Evolutionary conservation across 2,113 vertebrate species (phyloP).

Genomic region (Leptosomus discolor): DNA sequence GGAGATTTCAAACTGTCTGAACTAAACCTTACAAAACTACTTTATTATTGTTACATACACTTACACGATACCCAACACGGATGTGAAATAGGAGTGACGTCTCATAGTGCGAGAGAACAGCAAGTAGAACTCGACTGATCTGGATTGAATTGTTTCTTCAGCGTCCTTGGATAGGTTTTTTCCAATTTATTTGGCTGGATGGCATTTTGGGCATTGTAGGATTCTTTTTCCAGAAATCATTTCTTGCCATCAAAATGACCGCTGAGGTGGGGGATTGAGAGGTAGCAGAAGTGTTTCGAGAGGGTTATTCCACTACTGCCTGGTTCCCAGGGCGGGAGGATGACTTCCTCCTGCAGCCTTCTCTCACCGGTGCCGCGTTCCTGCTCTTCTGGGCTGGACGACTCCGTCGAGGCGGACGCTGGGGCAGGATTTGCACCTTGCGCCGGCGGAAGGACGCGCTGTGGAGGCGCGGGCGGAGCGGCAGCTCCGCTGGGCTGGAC

Average conservation of each 20-base stretch:
- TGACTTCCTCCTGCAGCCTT: not conserved
- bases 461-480: not conserved
- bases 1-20: not conserved
- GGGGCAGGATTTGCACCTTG: not conserved
- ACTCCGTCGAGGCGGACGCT: not conserved
- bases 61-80: accelerated
- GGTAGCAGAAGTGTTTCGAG: not conserved
- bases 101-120: not conserved
- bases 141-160: not conserved
- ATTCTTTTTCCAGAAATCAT: not conserved
- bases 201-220: not conserved
- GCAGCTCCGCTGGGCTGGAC: not conserved
- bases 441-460: accelerated
- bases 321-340: not conserved
- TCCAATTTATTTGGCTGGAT: not conserved
- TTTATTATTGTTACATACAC: not conserved
- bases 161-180: not conserved
- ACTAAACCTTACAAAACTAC: not conserved
- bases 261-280: not conserved
- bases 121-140: not conserved
- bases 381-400: not conserved
- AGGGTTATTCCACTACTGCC: not conserved
- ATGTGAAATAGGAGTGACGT: not conserved
- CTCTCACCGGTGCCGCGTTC: not conserved
- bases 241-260: not conserved